phyloP scores from a whole-genome alignment of 2,113 vertebrate genomes.

The Ardeotis arabs region DNA sequence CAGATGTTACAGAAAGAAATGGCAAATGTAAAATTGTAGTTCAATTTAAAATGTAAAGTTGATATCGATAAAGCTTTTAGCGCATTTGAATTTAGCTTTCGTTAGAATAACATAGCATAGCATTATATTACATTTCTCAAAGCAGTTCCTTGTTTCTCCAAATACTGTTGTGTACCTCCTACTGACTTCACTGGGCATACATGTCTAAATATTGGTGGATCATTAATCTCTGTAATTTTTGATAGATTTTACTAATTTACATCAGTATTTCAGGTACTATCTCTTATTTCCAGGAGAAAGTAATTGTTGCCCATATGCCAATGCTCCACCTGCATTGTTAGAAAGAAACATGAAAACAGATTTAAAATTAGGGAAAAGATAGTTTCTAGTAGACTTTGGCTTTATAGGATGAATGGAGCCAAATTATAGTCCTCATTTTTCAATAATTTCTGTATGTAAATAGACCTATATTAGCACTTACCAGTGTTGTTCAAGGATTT shows the following conservation, averaged over 20 bases:
- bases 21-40: not conserved
- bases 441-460: not conserved
- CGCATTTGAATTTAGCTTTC: not conserved
- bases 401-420: not conserved
- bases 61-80: not conserved
- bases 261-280: not conserved
- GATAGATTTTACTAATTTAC: not conserved
- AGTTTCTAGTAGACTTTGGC: not conserved
- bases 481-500: not conserved
- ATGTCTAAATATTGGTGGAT: not conserved
- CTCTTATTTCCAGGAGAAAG: not conserved
- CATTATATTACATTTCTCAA: not conserved
- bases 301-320: not conserved
- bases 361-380: not conserved
- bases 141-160: constrained; percentile 5
- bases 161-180: too few relatives aligned
- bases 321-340: not conserved
- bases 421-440: not conserved
- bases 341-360: not conserved
- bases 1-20: constrained; percentile 2
- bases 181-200: not conserved
- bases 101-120: not conserved
- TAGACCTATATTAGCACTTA: not conserved
- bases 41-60: not conserved
- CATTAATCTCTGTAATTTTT: not conserved